Evolutionary conservation across 2,797 vertebrate species (phyloP), one percentile per base, ranked within the genome.

Genomic region (Dipus sagitta): DNA sequence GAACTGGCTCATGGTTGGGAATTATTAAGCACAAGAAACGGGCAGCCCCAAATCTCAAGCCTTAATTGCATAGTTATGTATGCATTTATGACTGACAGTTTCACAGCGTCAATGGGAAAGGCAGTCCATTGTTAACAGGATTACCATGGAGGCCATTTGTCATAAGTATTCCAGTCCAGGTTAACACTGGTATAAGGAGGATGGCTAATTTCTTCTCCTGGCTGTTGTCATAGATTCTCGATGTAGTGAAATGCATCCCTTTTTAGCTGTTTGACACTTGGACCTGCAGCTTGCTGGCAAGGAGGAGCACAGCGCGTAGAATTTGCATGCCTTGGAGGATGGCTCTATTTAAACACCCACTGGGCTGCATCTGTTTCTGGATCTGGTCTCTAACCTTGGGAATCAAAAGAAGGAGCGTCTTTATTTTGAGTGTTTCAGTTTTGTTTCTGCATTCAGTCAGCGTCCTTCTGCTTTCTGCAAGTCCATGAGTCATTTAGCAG

Each of bases 321-420:
- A 88, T 88, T 81, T 70, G 60, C 94, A 79, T 92, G 81, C 30
- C 84, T 84, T 12, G 30, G 75, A 92, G 88, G n/a, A 77, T 88
- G 38, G 64, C 38, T 94, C 95, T 87, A 87, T 93, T 96, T 95
- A 71, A 92, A 2, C 65, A 47, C 82, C 3, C 10, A 71, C 92
- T 75, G 34, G 84, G 75, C 88, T 97, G 74, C 79, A 68, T 95
- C 88, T 91, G n/a, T 60, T 80, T 97, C 95, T 94, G 38, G 20
- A 92, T 96, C 93, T 96, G 42, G 96, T 96, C 91, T 88, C 77
- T 95, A 93, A 78, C 89, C 88, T 95, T 86, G 80, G 47, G 30
- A 87, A 75, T 88, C 64, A 82, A 81, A 77, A 85, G 88, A 84
- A 76, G 90, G 90, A 87, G 28, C n/a, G 26, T 90, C 71, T 80